Conservation (phyloP, 64 coral and sea anemone genomes). For the Dendronephthya gigantea region DNA sequence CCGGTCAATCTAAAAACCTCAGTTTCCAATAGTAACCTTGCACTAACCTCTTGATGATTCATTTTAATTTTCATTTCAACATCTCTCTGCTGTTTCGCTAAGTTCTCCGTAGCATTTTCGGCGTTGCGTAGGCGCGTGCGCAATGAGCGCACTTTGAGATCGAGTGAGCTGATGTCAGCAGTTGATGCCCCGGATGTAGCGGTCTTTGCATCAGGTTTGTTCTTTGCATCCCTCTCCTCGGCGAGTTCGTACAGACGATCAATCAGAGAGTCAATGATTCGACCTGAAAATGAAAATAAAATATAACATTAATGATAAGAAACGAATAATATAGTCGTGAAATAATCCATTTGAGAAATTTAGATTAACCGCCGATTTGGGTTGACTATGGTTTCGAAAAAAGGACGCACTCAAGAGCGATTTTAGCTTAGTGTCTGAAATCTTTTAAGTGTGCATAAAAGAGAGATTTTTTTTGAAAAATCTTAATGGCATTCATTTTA, state of each 20-base stretch:
- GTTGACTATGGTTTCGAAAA: too few species aligned
- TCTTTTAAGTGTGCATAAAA: too few species aligned
- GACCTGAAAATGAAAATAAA: too few species aligned
- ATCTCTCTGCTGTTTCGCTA: not conserved
- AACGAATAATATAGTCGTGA: too few species aligned
- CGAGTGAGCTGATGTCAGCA: not conserved
- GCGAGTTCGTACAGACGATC: conserved; percentile 10
- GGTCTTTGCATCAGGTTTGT: not conserved
- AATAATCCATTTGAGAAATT: too few species aligned
- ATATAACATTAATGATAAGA: not conserved
- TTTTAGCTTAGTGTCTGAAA: too few species aligned
- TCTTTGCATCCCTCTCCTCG: not conserved
- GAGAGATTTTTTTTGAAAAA: too few species aligned
- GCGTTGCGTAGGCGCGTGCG: not conserved
- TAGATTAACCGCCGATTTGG: too few species aligned
- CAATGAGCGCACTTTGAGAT: conserved; percentile 10
- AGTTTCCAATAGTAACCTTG: not conserved
- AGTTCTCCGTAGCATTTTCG: not conserved
- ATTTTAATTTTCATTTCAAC: not conserved
- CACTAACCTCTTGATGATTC: not conserved
- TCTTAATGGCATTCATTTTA: too few species aligned
- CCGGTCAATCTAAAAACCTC: too few species aligned
- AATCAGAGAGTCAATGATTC: conserved; percentile 10
- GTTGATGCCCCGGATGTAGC: not conserved
- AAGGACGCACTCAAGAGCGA: too few species aligned